Conservation (phyloP, 2,797 vertebrate genomes). For the Dipus sagitta region DNA sequence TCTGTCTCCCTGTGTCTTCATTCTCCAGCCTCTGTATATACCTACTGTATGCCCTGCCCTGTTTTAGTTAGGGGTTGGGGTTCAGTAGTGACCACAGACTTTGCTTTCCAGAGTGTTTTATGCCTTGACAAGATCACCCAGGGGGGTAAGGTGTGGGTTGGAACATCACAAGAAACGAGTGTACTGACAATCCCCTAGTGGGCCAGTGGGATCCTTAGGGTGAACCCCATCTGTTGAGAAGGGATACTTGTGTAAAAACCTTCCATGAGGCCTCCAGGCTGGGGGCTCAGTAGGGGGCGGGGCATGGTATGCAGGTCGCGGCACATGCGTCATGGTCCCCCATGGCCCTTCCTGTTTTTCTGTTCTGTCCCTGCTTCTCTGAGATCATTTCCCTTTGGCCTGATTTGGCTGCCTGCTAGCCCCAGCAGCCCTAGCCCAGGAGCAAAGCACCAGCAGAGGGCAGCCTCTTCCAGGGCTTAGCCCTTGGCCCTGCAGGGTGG, state of each 20-base stretch:
- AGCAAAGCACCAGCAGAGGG: neutral
- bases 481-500: neutral
- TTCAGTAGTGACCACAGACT: neutral
- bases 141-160: neutral
- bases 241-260: neutral
- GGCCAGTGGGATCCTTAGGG: neutral
- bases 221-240: neutral
- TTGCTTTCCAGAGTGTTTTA: neutral
- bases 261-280: neutral
- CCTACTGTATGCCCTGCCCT: neutral
- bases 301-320: neutral
- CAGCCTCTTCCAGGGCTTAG: neutral
- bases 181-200: neutral
- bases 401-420: conserved; percentile 21
- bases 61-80: neutral
- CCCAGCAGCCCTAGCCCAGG: conserved; percentile 7
- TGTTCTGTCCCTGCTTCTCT: conserved; percentile 75
- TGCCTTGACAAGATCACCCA: neutral
- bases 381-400: conserved; percentile 81
- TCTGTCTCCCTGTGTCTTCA: neutral
- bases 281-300: neutral
- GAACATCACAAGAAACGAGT: neutral
- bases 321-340: conserved; percentile 67
- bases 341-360: conserved; percentile 81
- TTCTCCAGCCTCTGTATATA: neutral